Evolutionary conservation across 2,797 vertebrate species (phyloP), one percentile per base, ranked within the genome.

Genomic region (Taenioides sp.): DNA sequence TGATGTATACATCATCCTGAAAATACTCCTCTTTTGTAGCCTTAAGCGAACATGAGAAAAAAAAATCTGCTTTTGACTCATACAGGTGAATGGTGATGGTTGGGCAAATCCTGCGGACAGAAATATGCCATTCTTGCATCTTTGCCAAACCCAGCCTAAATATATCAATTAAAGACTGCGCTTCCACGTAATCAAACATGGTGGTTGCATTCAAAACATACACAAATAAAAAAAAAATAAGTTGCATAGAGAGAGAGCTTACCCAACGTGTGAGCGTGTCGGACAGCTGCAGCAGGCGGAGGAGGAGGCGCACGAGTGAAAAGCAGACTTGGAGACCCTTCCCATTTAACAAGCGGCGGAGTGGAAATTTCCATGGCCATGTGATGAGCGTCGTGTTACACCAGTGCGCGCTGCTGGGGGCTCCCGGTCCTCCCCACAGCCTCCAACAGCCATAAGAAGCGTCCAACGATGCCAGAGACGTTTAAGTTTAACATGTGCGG

Each of bases 281-380:
- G 69, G 75, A 80, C 70, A 76, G 83, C 85, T 84, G 83, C 65
- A 27, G 81, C 76, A 25, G 71, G 73, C 69, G 74, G 76, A 70
- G 81, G 77, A 78, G 83, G 76, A 88, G 85, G 85, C 65, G 80
- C 57, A 80, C 79, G 82, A 70, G 70, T 88, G 88, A 58, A 84
- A 74, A 71, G 76, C 50, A 28, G 78, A 68, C 69, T 75, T 59
- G 70, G 54, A 86, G 86, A 88, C 86, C 90, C 91, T 88, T 89
- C 90, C 90, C 89, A 92, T 92, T 93, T 93, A 91, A 93, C 90
- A 76, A 87, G 83, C 84, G 74, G 80, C 66, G 69, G 82, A 91
- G 90, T 95, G 94, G 94, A 95, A 95, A 94, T 95, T 95, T 95
- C 94, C 91, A 92, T 89, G 67, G 90, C 91, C 93, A 92, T 94